These are phyloP conservation scores for Lathronympha strigana DNA, from an alignment of 2,888 invertebrate species.

Conservation along the genomic window DNA sequence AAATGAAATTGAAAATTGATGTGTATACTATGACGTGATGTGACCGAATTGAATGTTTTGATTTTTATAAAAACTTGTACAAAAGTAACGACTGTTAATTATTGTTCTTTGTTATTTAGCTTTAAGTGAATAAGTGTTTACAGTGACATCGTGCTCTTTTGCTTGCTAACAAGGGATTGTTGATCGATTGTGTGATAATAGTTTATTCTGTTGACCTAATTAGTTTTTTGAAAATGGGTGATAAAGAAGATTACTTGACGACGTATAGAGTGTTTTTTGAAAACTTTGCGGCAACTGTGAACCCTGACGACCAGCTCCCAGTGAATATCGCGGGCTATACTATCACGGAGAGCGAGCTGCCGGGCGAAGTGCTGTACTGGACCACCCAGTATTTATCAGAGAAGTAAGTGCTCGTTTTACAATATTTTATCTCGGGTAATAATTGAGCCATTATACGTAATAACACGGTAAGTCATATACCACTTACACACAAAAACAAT, in stretches of 20 bases:
- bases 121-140: constrained; percentile 51
- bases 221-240: constrained; percentile 68
- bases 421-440: constrained; percentile 45
- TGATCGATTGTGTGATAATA: constrained; percentile 61
- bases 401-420: constrained; percentile 84
- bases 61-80: constrained; percentile 55
- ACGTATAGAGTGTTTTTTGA: constrained; percentile 89
- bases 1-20: constrained; percentile 37
- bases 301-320: constrained; percentile 89
- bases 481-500: background rate
- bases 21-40: constrained; percentile 52
- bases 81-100: constrained; percentile 46
- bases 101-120: constrained; percentile 50
- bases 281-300: constrained; percentile 87
- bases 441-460: constrained; percentile 5
- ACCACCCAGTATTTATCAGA: constrained; percentile 89
- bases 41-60: constrained; percentile 71
- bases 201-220: constrained; percentile 46
- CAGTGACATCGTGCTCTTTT: constrained; percentile 31
- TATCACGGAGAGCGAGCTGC: constrained; percentile 87
- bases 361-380: constrained; percentile 91
- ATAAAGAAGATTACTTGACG: constrained; percentile 88
- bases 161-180: constrained; percentile 49
- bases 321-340: constrained; percentile 88
- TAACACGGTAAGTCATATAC: background rate